Conservation (phyloP, 2,797 vertebrate genomes). For the Pangasius sanitwongsei region DNA sequence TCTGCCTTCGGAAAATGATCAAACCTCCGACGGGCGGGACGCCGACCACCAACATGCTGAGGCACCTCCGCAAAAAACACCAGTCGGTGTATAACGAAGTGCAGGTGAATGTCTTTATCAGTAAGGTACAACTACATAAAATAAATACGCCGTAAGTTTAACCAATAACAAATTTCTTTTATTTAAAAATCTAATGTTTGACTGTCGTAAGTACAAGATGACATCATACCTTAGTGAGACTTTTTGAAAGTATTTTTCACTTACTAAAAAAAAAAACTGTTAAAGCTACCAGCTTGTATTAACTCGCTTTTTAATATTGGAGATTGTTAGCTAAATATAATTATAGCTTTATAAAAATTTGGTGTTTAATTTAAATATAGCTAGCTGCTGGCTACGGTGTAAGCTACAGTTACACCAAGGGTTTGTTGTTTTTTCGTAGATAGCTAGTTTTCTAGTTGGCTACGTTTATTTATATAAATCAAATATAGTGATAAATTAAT, state of each 20-base stretch:
- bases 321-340: background rate
- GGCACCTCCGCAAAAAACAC: slow-evolving; percentile 47
- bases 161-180: too few species aligned
- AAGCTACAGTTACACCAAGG: background rate
- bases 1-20: slow-evolving; percentile 44
- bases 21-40: slow-evolving; percentile 23
- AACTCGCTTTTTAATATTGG: background rate
- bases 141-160: background rate
- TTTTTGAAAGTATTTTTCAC: background rate
- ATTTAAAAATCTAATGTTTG: background rate
- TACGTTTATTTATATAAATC: background rate
- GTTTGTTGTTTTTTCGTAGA: background rate
- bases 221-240: background rate
- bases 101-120: slow-evolving; percentile 17
- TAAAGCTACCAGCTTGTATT: background rate
- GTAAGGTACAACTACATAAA: background rate
- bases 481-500: background rate
- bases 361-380: background rate
- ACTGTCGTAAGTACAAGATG: background rate
- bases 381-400: background rate
- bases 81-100: slow-evolving; percentile 37
- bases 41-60: slow-evolving; percentile 47
- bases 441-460: background rate
- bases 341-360: background rate
- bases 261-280: background rate